Conservation (phyloP, 1,140 invertebrate species). For the Macrotrachela quadricornifera region DNA sequence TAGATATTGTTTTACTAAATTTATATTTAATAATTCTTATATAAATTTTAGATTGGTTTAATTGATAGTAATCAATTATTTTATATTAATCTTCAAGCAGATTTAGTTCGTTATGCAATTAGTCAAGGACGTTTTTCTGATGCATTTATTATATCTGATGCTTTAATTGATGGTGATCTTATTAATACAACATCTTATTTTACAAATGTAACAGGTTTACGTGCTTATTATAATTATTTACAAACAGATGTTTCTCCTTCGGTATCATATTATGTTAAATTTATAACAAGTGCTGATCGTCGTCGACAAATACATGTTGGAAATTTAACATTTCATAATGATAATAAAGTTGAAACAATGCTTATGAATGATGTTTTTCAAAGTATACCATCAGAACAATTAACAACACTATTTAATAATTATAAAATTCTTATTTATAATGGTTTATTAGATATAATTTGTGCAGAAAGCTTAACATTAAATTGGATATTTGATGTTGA, state of each 20-base stretch:
- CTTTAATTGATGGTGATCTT: constrained; percentile 46
- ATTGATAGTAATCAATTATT: no score
- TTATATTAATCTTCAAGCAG: no score
- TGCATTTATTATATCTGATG: constrained; percentile 43
- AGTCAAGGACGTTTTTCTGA: not conserved
- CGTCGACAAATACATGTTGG: constrained; percentile 58
- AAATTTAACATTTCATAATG: constrained; percentile 41
- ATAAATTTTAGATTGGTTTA: no score
- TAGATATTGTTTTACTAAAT: no score
- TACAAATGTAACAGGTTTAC: constrained; percentile 52
- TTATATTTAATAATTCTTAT: no score
- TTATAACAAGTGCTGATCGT: constrained; percentile 31
- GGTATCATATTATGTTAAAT: constrained; percentile 26
- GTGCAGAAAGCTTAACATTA: constrained; percentile 51
- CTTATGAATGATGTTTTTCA: constrained; percentile 52
- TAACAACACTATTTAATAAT: not conserved
- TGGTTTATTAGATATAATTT: constrained; percentile 62
- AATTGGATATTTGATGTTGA: constrained; percentile 44
- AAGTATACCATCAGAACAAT: not conserved
- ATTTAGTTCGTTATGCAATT: not conserved
- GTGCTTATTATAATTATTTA: constrained; percentile 57
- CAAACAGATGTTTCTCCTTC: constrained; percentile 34
- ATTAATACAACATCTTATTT: constrained; percentile 42
- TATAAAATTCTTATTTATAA: constrained; percentile 38
- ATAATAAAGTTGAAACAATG: constrained; percentile 36